Evolutionary conservation across 2,888 invertebrate species (phyloP).

Genomic region (Homarus gammarus): DNA sequence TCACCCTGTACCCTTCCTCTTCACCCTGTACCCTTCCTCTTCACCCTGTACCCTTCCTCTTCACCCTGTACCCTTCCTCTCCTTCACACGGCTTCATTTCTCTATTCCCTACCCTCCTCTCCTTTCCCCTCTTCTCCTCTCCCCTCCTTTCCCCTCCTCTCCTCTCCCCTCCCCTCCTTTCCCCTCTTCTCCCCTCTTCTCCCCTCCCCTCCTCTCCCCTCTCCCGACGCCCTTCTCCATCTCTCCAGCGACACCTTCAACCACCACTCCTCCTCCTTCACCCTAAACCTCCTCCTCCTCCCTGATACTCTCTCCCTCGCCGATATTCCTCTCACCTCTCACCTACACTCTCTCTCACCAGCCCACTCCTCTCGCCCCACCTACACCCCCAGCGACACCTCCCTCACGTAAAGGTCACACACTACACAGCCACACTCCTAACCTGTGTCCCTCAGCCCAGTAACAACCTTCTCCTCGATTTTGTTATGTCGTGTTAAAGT

Average conservation of each 20-base stretch:
- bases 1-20: too few species aligned
- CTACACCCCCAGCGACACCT: not conserved
- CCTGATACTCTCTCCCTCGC: not conserved
- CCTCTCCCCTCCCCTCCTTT: not conserved
- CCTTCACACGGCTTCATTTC: too few species aligned
- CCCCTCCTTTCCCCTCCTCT: not conserved
- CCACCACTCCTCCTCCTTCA: not conserved
- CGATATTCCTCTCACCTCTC: not conserved
- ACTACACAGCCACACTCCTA: not conserved
- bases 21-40: too few species aligned
- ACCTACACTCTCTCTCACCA: too few species aligned
- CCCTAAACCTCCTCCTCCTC: not conserved
- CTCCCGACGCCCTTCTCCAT: too few species aligned
- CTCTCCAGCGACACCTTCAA: too few species aligned
- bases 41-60: too few species aligned
- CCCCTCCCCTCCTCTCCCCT: not conserved
- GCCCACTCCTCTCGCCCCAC: not conserved
- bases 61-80: too few species aligned
- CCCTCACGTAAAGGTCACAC: too few species aligned
- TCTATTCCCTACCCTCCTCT: too few species aligned
- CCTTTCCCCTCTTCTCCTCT: too few species aligned
- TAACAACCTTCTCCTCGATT: not conserved
- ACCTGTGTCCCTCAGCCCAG: not conserved
- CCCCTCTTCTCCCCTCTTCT: not conserved
- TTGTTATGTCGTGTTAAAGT: not conserved